Conservation (phyloP, 2,797 vertebrate genomes). For the Poecilia picta region DNA sequence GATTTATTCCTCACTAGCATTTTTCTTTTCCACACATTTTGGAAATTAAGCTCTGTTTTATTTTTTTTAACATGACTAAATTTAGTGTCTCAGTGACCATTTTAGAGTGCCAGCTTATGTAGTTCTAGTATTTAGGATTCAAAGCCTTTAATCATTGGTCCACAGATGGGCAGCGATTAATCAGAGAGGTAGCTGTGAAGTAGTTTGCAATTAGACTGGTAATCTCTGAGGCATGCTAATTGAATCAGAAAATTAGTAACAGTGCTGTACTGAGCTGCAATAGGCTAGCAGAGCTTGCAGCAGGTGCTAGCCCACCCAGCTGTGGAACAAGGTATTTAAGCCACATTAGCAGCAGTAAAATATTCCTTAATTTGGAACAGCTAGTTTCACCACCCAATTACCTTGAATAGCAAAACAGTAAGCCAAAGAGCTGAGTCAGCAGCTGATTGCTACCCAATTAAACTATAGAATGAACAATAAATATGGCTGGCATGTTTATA, state of each 20-base stretch:
- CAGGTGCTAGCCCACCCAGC: conserved; percentile 99
- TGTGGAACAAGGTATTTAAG: conserved; percentile 99
- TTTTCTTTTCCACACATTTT: not conserved
- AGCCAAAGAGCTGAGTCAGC: conserved; percentile 31
- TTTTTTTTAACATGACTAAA: not conserved
- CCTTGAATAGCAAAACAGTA: conserved; percentile 67
- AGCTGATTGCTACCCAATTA: conserved; percentile 31
- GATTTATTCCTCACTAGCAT: not conserved
- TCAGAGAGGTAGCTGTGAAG: conserved; percentile 99
- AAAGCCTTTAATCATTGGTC: conserved; percentile 90
- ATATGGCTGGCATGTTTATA: not conserved
- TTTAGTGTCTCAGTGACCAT: conserved; percentile 12
- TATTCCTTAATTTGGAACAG: conserved; percentile 98
- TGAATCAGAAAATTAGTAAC: conserved; percentile 99
- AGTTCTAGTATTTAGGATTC: conserved; percentile 84
- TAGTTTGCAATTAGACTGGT: conserved; percentile 99
- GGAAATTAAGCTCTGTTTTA: not conserved
- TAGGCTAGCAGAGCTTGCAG: conserved; percentile 98
- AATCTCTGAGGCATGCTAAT: conserved; percentile 99
- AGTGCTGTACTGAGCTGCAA: conserved; percentile 89
- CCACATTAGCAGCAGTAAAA: conserved; percentile 98
- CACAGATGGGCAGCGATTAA: conserved; percentile 99
- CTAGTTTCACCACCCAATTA: conserved; percentile 91
- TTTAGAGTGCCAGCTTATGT: conserved; percentile 74
- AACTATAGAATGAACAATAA: conserved; percentile 10